Base-by-base conservation (phyloP, 2,888 invertebrate genomes). In the Sipha maydis region DNA sequence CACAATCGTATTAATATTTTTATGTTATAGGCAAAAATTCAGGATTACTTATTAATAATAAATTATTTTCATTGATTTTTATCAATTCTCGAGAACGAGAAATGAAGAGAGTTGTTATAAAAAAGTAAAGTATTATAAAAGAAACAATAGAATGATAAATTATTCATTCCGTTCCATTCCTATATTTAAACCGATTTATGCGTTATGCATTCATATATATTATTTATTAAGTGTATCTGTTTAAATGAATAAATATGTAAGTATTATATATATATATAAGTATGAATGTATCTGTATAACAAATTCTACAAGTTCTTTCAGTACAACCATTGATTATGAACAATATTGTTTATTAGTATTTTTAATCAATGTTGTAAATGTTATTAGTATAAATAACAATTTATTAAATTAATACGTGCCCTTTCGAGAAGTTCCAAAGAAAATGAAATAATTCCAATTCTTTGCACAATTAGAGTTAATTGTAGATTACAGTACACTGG, bases 381-480 rank as follows among this genome's bases (percentile, higher is more conserved):
- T 5, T 61, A 25, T 61, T 25, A 25, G 61, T 7, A 61, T 21
- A 61, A 2, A 25, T 61, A 61, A 61, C 61, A 61, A 61, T 61
- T 61, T 61, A 61, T 61, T 1, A 21, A 61, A 78, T 34, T 11
- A 31, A 21, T 21, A 31, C n/a, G 5, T 21, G 77, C 21, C 19
- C 17, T 48, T 21, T 54, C 14, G 48, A 48, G 48, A 14, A 9
- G 34, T 79, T 67, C 9, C 3, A 67, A 67, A 80, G 34, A 80
- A 25, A 79, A 61, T 7, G 5, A n/a, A 61, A 61, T n/a, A 9
- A 25, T 69, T 69, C 25, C 31, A 48, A 31, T 82, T 73, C 1
- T 71, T 69, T 21, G 21, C 69, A 82, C 38, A 69, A 69, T 80
- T 80, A 69, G 41, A 69, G 69, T 69, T 28, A 28, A 69, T 69